Percentiles rank a stretch among this genome's conserved stretches.
Evolutionary conservation across 2,113 vertebrate genomes (phyloP).

Genomic region (Octodon degus): DNA sequence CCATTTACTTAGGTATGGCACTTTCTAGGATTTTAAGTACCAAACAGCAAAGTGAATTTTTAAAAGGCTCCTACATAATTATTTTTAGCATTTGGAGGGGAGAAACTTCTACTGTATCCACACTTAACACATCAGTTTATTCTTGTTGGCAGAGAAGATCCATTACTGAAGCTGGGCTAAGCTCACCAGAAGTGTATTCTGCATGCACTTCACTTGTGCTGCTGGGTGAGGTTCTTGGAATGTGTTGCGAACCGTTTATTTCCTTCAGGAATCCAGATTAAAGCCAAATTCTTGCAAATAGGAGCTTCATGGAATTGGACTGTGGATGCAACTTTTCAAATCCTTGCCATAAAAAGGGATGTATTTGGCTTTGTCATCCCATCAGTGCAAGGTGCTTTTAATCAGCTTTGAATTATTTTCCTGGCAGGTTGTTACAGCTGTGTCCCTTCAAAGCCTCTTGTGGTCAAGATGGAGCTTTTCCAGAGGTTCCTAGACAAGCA

Average conservation of each 20-base stretch:
- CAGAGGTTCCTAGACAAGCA: not conserved
- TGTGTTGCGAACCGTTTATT: not conserved
- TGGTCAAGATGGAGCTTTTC: not conserved
- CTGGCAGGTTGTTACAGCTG: not conserved
- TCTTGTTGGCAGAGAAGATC: not conserved
- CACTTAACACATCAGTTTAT: not conserved
- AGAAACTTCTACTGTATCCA: not conserved
- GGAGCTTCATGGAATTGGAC: not conserved
- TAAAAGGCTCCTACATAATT: not conserved
- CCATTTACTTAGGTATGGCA: not conserved
- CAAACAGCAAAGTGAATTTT: not conserved
- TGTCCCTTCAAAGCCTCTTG: not conserved
- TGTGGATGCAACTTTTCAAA: not conserved
- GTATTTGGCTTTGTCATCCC: not conserved
- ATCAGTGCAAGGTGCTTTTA: slow-evolving; percentile 40
- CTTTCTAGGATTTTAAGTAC: slow-evolving; percentile 16
- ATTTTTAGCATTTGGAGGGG: not conserved
- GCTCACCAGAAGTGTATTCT: not conserved
- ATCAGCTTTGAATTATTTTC: slow-evolving; percentile 53
- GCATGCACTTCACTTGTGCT: not conserved
- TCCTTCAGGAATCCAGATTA: slow-evolving; percentile 7
- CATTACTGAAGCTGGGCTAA: not conserved
- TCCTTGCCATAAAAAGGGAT: not conserved
- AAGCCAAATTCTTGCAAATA: not conserved
- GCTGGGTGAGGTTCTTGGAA: not conserved